Percentiles rank a stretch among this genome's conserved stretches.
These are phyloP conservation scores for Chionoecetes opilio DNA, from an alignment of 1,140 invertebrate genomes.

Conservation along the genomic window DNA sequence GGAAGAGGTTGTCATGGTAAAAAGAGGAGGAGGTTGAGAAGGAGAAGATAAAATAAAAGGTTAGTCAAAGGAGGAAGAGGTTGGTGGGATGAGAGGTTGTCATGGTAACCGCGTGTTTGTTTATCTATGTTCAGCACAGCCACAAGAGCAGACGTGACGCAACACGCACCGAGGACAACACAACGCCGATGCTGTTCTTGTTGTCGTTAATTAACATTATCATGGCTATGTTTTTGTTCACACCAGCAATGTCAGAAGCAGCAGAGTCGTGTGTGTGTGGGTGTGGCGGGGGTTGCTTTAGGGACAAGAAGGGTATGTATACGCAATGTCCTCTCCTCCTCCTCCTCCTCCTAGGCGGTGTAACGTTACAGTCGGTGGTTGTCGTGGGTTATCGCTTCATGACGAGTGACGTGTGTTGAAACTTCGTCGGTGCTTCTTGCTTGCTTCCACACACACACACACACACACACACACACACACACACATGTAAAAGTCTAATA, in stretches of 20 bases:
- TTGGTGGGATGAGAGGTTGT: not conserved
- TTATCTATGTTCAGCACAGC: not conserved
- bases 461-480: slow-evolving; percentile 55
- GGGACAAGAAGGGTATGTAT: too few relatives aligned
- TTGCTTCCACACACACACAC: slow-evolving; percentile 16
- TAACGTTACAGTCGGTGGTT: not conserved
- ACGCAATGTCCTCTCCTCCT: not conserved
- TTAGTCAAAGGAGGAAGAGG: not conserved
- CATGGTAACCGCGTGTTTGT: slow-evolving; percentile 2
- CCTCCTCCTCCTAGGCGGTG: not conserved
- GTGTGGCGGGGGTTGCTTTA: not conserved
- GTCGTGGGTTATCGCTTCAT: not conserved
- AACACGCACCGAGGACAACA: not conserved
- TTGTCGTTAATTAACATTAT: not conserved
- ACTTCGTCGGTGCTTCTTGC: not conserved
- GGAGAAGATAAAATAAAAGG: not conserved
- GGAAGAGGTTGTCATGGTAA: not conserved
- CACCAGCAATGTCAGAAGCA: too few relatives aligned
- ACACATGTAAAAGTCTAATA: not conserved
- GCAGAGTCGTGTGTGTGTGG: not conserved
- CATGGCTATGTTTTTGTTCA: not conserved
- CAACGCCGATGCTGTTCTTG: not conserved
- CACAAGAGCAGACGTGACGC: too few relatives aligned
- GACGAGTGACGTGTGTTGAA: not conserved
- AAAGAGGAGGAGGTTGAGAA: not conserved